Evolutionary conservation across 2,888 invertebrate genomes (phyloP).

Genomic region (Volucella bombylans): DNA sequence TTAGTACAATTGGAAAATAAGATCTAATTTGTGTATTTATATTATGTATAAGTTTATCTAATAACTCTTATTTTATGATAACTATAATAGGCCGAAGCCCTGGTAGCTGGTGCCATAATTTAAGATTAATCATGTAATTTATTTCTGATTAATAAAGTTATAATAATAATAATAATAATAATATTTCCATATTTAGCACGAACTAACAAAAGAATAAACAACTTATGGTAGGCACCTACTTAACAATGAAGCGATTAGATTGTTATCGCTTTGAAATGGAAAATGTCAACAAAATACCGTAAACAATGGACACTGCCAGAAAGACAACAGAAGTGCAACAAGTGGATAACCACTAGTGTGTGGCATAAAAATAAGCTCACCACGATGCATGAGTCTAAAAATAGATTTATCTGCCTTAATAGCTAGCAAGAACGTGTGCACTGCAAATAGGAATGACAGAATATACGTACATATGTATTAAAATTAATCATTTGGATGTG

Average conservation of each 20-base stretch:
- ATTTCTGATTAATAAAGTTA: too few relatives aligned
- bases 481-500: background rate
- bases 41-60: too few relatives aligned
- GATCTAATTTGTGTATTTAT: too few relatives aligned
- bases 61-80: too few relatives aligned
- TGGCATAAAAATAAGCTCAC: constrained; percentile 21
- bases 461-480: background rate
- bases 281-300: constrained; percentile 13
- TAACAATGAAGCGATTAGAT: constrained; percentile 18
- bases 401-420: constrained; percentile 32
- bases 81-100: too few relatives aligned
- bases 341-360: constrained; percentile 3
- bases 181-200: constrained; percentile 19
- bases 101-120: too few relatives aligned
- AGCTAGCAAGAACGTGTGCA: constrained; percentile 19
- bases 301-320: constrained; percentile 3
- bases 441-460: background rate
- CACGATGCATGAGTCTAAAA: constrained; percentile 35
- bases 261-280: background rate
- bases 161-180: too few relatives aligned
- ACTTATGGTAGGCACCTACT: background rate
- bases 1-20: too few relatives aligned
- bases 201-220: constrained; percentile 27
- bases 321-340: constrained; percentile 9
- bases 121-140: too few relatives aligned